phyloP scores from a whole-genome alignment of 2,888 invertebrate species.

The Plagiodera versicolora region DNA sequence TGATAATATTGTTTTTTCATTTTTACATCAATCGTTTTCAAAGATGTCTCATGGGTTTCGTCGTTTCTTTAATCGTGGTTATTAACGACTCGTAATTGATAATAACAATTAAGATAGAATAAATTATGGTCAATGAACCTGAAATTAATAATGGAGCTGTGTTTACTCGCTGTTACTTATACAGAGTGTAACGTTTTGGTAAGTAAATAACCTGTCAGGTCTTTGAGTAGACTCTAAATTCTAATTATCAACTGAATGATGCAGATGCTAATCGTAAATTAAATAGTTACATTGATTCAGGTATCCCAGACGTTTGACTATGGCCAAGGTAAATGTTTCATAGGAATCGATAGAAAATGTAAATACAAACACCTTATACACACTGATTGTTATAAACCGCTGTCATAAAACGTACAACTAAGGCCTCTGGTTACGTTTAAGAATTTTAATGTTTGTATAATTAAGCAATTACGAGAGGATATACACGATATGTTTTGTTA shows the following conservation, averaged over 20 bases:
- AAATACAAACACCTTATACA: slow-evolving; percentile 4
- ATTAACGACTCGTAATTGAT: slow-evolving; percentile 10
- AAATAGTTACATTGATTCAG: background rate
- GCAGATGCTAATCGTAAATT: background rate
- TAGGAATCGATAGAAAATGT: background rate
- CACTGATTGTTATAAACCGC: slow-evolving; percentile 8
- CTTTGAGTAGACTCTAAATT: background rate
- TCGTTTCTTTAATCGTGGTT: slow-evolving; percentile 10
- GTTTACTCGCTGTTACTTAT: background rate
- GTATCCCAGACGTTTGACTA: background rate
- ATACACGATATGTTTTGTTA: slow-evolving; percentile 10
- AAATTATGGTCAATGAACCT: slow-evolving; percentile 17
- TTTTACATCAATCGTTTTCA: no score
- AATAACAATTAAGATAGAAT: slow-evolving; percentile 20
- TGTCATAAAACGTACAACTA: slow-evolving; percentile 8
- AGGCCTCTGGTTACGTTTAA: slow-evolving; percentile 1
- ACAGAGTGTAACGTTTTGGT: background rate
- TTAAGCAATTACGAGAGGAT: slow-evolving; percentile 6
- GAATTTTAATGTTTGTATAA: slow-evolving; percentile 13
- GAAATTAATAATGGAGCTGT: background rate
- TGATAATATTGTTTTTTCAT: no score
- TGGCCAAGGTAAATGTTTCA: background rate
- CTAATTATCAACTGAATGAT: background rate
- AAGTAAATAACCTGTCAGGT: background rate
- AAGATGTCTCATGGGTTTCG: no score